Evolutionary conservation across 1,140 invertebrate species (phyloP).

Genomic region (Spodoptera frugiperda): DNA sequence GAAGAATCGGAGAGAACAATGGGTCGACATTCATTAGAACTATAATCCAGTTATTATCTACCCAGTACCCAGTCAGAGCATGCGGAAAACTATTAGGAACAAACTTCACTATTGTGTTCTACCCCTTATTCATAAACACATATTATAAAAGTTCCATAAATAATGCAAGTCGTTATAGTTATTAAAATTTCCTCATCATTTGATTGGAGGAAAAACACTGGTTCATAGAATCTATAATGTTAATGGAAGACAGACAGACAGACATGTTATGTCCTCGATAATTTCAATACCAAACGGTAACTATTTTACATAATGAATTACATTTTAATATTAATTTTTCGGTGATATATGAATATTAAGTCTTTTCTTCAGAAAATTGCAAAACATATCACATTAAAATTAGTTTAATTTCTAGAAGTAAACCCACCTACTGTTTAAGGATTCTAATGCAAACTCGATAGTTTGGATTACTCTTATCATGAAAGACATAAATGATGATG

Average conservation of each 20-base stretch:
- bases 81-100: constrained; percentile 4
- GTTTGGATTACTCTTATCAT: not conserved
- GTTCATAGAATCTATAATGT: not conserved
- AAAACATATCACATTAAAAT: not conserved
- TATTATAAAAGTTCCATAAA: constrained; percentile 14
- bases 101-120: not conserved
- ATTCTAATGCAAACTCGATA: not conserved
- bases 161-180: not conserved
- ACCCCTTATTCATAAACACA: constrained; percentile 10
- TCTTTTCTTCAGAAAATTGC: no score
- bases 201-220: constrained; percentile 8
- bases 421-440: no score
- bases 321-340: no score
- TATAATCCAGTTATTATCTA: constrained; percentile 19
- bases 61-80: not conserved
- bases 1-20: constrained; percentile 29
- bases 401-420: not conserved
- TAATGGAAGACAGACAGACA: no score
- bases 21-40: constrained; percentile 15
- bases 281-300: no score
- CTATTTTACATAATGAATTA: no score
- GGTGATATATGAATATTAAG: no score
- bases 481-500: no score
- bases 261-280: not conserved
- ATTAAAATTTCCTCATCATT: constrained; percentile 1